These are phyloP conservation scores for Trissolcus basalis DNA, from an alignment of 1,140 invertebrate genomes.

Conservation along the genomic window DNA sequence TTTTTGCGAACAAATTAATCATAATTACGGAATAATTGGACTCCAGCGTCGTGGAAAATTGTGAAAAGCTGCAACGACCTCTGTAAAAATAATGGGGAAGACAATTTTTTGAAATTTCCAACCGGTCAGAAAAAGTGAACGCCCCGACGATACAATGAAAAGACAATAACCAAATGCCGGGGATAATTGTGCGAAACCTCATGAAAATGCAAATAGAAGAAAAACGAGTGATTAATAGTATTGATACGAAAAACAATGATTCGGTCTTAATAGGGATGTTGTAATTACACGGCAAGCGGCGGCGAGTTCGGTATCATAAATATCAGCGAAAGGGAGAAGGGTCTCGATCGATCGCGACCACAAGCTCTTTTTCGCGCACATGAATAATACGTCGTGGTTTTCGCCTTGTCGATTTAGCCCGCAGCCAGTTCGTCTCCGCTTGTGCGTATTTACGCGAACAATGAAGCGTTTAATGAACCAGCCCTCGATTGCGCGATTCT, in stretches of 20 bases:
- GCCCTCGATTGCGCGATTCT: constrained; percentile 56
- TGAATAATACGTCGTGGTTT: constrained; percentile 49
- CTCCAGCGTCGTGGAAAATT: background rate
- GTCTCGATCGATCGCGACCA: constrained; percentile 35
- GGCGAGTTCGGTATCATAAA: constrained; percentile 37
- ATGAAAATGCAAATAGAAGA: constrained; percentile 37
- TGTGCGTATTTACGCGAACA: constrained; percentile 55
- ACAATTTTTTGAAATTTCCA: no score
- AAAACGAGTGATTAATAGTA: constrained; percentile 18
- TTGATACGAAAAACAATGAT: constrained; percentile 23
- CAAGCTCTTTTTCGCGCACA: constrained; percentile 42
- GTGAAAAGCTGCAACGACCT: background rate
- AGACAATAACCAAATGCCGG: background rate
- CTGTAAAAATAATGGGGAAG: no score
- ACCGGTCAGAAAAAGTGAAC: background rate
- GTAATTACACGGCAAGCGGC: constrained; percentile 36
- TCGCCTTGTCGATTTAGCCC: constrained; percentile 51
- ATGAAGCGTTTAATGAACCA: constrained; percentile 61
- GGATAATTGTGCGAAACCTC: constrained; percentile 24
- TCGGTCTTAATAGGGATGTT: constrained; percentile 26
- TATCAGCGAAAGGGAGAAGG: constrained; percentile 35
- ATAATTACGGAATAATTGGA: background rate
- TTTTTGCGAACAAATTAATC: constrained; percentile 14
- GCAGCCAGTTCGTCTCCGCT: constrained; percentile 50
- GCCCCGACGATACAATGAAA: background rate